Conservation (phyloP, 2,797 vertebrate genomes). For the Anolis apletophallus region DNA sequence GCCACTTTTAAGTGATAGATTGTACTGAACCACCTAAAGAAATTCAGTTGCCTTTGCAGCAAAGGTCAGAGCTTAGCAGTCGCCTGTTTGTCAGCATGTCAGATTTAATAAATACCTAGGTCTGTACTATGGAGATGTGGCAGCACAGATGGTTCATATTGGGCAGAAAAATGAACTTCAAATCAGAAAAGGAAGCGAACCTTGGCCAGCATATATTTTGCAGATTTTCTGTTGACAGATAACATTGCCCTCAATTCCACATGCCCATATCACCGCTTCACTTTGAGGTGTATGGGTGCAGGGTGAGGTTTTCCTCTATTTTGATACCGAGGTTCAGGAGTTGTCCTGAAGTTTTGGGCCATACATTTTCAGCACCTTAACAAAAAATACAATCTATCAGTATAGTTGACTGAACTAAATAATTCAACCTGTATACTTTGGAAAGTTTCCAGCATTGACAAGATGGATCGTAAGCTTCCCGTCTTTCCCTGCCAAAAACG, state of each 20-base stretch:
- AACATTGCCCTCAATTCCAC: neutral
- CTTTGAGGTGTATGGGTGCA: neutral
- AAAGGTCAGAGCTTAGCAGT: slow-evolving; percentile 54
- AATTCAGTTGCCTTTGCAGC: slow-evolving; percentile 36
- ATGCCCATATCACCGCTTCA: slow-evolving; percentile 4
- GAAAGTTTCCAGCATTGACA: slow-evolving; percentile 42
- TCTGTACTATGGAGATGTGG: slow-evolving; percentile 49
- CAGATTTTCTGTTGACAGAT: slow-evolving; percentile 7
- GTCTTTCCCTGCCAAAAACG: slow-evolving; percentile 40
- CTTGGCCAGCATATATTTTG: slow-evolving; percentile 7
- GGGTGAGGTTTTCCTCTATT: neutral
- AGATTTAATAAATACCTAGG: slow-evolving; percentile 64
- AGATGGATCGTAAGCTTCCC: slow-evolving; percentile 53
- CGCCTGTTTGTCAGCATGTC: slow-evolving; percentile 52
- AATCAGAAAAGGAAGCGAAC: slow-evolving; percentile 6
- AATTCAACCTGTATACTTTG: slow-evolving; percentile 24
- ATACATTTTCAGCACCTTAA: slow-evolving; percentile 41
- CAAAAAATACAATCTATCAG: neutral
- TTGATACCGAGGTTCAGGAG: neutral
- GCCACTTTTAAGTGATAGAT: slow-evolving; percentile 45
- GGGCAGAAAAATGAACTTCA: slow-evolving; percentile 46
- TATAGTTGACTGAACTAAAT: slow-evolving; percentile 14
- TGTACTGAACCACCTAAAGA: slow-evolving; percentile 49
- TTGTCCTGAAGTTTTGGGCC: slow-evolving; percentile 56
- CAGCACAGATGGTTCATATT: slow-evolving; percentile 57